Base-by-base conservation (phyloP, 1,140 invertebrate genomes). In the Atta colombica region DNA sequence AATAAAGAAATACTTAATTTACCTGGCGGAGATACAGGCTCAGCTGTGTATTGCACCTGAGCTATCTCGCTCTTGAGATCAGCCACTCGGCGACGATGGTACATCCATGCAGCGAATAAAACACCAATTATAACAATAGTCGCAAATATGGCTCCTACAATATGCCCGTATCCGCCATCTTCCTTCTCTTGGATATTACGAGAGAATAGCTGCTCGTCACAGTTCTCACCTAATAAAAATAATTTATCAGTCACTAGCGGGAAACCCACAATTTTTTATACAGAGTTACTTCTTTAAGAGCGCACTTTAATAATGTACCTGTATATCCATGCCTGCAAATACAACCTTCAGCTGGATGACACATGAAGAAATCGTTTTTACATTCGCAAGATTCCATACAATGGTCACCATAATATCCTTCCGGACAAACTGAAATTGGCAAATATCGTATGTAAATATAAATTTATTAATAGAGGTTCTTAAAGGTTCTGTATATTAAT, bases 331-430 rank as follows among this genome's bases (percentile, higher is more conserved):
- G 96, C 84, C 96, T 97, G 91, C 98, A 99, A 14, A 97, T 96
- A 94, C 98, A 99, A 18, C 98, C 98, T 3, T 96, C 92, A 3
- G 97, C 96, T 12, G 98, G 96, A 94, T 99, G 97, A 92, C 98
- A 99, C 74, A 97, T 96, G 95, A 97, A 98, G 63, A 92, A 94
- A 12, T 97, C 96, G 74, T 96, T 97, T 78, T 96, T 95, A 93
- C 98, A 99, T 84, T 97, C 96, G 92, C 98, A 98, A 0, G 97
- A 95, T 75, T 96, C 94, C 96, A 98, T 98, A 92, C 98, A 99
- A 92, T 98, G 97, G 85, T 98, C 97, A 25, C 98, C 98, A 94
- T 97, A 98, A 94, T 98, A 99, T 69, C 98, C 98, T 93, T 98
- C 98, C 0, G 98, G 98, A 91, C 98, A 99, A 86, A 98, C 98